Evolutionary conservation across 2,113 vertebrate species (phyloP).

Genomic region (Larimichthys polyactis): DNA sequence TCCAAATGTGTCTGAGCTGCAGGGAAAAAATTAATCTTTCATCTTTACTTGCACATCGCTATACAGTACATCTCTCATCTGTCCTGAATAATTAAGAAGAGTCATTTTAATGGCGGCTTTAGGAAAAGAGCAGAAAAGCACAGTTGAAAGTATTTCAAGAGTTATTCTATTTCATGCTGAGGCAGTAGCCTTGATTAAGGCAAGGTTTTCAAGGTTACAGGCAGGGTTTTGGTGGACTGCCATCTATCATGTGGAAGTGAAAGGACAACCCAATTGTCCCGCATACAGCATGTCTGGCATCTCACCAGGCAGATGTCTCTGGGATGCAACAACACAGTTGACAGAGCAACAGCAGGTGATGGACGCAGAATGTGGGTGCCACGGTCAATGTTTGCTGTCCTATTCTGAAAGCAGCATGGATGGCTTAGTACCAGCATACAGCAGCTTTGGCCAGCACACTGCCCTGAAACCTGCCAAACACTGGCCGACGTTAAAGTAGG

Average conservation of each 20-base stretch:
- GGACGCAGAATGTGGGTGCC: conserved; percentile 45
- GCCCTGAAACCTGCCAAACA: conserved; percentile 66
- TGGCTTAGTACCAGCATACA: conserved; percentile 68
- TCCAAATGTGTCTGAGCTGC: background rate
- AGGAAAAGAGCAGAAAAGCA: conserved; percentile 26
- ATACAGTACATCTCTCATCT: background rate
- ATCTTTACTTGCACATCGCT: background rate
- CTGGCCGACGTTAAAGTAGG: conserved; percentile 63
- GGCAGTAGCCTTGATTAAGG: conserved; percentile 66
- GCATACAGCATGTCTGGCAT: conserved; percentile 70
- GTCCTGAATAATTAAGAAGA: conserved; percentile 21
- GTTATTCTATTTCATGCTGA: conserved; percentile 63
- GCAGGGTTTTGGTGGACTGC: conserved; percentile 72
- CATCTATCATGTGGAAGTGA: conserved; percentile 80
- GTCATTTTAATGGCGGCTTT: conserved; percentile 31
- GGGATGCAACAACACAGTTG: conserved; percentile 64
- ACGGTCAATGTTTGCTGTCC: conserved; percentile 71
- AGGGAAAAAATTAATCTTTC: background rate
- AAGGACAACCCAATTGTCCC: conserved; percentile 77
- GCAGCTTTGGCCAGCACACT: conserved; percentile 55
- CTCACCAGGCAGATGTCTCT: conserved; percentile 76
- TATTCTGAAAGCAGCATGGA: conserved; percentile 58
- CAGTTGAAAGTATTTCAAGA: conserved; percentile 54
- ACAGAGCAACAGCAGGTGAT: conserved; percentile 69
- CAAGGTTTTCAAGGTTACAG: conserved; percentile 77